Evolutionary conservation across 2,113 vertebrate species (phyloP), one percentile per base, ranked within the genome.

Genomic region (Athene noctua): DNA sequence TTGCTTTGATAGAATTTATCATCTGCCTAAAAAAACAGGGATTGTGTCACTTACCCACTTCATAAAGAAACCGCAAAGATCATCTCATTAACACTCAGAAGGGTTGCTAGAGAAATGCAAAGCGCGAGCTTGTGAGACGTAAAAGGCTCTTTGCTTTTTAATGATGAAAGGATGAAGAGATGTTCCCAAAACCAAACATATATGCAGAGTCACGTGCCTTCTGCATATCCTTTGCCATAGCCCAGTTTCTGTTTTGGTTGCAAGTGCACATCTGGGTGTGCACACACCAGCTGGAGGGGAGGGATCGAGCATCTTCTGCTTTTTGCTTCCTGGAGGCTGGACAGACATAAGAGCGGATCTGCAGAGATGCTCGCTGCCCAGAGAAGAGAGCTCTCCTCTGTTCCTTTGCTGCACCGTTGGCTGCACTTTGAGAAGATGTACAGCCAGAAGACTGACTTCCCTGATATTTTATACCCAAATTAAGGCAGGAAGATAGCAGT

Each of bases 211-310:
- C 40, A 1, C 2, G 40, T 8, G 61, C 66, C 52, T 71, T 42
- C 77, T 66, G 70, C 0, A 0, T 3, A 7, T 5, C 57, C 32
- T 78, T 70, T 58, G 47, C 52, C 0, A 0, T 27, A 47, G 36
- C 87, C 36, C 22, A 1, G 36, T 40, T 62, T 59, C 65, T 79
- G 70, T 15, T 66, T 40, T 20, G 72, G 67, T 49, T 70, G 57
- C n/a, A 9, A 4, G 9, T 36, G n/a, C 32, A 30, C 30, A 40
- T n/a, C 73, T 81, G 77, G 44, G 15, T 0, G 0, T 14, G 66
- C 46, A 23, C 13, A 21, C 32, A 8, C 10, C 3, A 2, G 23
- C 68, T 52, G 59, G 38, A 80, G 14, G 38, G 57, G 19, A 54
- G n/a, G 36, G 25, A 78, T 22, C 0, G 5, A 68, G 46, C 30